Evolutionary conservation across 2,888 invertebrate species (phyloP), one percentile per base, ranked within the genome.

Genomic region (Sisyra nigra): DNA sequence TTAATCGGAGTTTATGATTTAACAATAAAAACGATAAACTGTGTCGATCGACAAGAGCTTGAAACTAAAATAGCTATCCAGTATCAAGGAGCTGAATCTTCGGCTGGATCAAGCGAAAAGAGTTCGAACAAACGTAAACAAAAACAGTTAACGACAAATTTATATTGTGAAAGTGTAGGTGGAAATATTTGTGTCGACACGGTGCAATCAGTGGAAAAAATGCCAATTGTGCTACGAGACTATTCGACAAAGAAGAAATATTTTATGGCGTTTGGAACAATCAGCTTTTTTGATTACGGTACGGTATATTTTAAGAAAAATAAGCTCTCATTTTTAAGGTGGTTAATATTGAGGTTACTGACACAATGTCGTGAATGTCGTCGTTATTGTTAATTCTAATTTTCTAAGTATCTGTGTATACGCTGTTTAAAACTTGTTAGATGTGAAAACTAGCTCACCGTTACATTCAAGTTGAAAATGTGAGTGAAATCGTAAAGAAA

Each of bases 251-350:
- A 76, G 51, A 61, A 70, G 48, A 69, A 65, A 48, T 69, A 83
- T 54, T 80, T 76, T 60, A 65, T 84, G 52, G 74, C 76, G 40
- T 80, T 80, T 57, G 80, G 32, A n/a, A 31, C 31, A n/a, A 15
- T 18, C 17, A 19, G 11, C 7, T 8, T 11, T 38, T 38, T 41
- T 31, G 30, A 36, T 46, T 32, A 44, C 31, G 39, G 24, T 24
- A 24, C 3, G 24, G n/a, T 11, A n/a, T 37, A 33, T 19, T 33
- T 40, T 36, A 18, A 40, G 37, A 42, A 43, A 35, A 37, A 42
- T 30, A 33, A 37, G 30, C 24, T 38, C 38, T 37, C 35, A 18
- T 40, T 19, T 18, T 19, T 35, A 41, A 24, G 7, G 24, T 24
- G 3, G 24, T 24, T 24, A 24, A 24, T 5, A 24, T 24, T 24